Conservation (phyloP, 2,888 invertebrate species). For the Leptinotarsa haldemani region DNA sequence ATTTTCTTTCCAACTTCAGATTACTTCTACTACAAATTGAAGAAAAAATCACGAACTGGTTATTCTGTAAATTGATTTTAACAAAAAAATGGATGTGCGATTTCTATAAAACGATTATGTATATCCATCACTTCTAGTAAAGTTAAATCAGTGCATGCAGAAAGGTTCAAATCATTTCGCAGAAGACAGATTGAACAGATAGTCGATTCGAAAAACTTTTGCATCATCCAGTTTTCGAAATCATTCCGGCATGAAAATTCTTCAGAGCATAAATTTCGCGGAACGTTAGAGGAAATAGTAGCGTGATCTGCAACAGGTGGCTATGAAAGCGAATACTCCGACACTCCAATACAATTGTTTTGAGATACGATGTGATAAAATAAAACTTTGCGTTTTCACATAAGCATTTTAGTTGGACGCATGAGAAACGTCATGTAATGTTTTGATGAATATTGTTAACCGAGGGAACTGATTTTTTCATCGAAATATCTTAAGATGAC, state of each 20-base stretch:
- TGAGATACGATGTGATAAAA: slow-evolving; percentile 27
- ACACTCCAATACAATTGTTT: slow-evolving; percentile 27
- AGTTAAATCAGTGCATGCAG: background rate
- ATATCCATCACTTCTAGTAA: background rate
- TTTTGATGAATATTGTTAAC: slow-evolving; percentile 18
- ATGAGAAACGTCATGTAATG: slow-evolving; percentile 13
- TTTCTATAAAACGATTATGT: too few relatives aligned
- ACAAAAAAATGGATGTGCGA: too few relatives aligned
- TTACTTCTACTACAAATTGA: too few relatives aligned
- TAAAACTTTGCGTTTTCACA: slow-evolving; percentile 22
- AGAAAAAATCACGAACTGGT: too few relatives aligned
- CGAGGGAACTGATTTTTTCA: too few relatives aligned
- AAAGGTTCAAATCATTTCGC: background rate
- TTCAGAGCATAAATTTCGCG: slow-evolving; percentile 11
- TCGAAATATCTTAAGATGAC: background rate
- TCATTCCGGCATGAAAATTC: slow-evolving; percentile 1
- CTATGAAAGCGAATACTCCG: slow-evolving; percentile 18
- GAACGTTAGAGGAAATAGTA: slow-evolving; percentile 5
- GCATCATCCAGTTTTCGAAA: slow-evolving; percentile 13
- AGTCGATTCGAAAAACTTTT: background rate
- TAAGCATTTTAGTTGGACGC: slow-evolving; percentile 14
- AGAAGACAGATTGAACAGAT: background rate
- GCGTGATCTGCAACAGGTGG: slow-evolving; percentile 30
- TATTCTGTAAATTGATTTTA: too few relatives aligned
- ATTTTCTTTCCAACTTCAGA: too few relatives aligned